phyloP scores from a whole-genome alignment of 2,113 vertebrate genomes.

The Heptranchias perlo region DNA sequence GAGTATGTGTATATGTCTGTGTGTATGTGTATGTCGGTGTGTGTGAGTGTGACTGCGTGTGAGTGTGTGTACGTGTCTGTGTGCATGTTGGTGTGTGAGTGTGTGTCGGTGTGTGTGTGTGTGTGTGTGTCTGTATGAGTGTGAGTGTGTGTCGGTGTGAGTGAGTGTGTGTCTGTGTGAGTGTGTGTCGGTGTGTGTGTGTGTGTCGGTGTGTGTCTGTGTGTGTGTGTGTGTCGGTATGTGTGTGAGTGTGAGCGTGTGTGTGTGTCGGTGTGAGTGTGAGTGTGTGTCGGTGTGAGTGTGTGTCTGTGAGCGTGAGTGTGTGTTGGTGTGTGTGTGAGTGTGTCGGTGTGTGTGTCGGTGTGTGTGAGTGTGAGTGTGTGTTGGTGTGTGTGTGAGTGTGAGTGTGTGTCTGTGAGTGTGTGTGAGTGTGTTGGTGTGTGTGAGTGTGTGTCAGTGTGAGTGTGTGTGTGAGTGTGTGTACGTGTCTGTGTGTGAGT shows the following conservation, averaged over 20 bases:
- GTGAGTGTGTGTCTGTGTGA: too few species aligned
- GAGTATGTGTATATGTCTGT: neutral
- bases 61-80: constrained; percentile 46
- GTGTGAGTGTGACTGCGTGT: neutral
- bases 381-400: neutral
- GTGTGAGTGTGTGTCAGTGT: neutral
- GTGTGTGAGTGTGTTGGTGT: neutral
- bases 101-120: neutral
- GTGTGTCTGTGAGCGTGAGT: constrained; percentile 43
- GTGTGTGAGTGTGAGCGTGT: neutral
- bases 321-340: neutral
- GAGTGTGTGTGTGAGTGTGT: neutral
- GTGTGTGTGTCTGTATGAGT: too few species aligned
- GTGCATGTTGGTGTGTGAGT: neutral
- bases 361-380: neutral
- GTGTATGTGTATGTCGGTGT: neutral
- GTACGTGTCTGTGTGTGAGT: neutral
- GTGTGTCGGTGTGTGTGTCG: neutral
- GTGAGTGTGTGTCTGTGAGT: too few species aligned
- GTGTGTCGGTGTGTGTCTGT: neutral
- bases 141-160: neutral
- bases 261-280: neutral
- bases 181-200: neutral
- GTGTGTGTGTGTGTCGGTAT: neutral
- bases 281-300: constrained; percentile 37